phyloP scores from a whole-genome alignment of 2,113 vertebrate genomes.

The Spea multiplicata region DNA sequence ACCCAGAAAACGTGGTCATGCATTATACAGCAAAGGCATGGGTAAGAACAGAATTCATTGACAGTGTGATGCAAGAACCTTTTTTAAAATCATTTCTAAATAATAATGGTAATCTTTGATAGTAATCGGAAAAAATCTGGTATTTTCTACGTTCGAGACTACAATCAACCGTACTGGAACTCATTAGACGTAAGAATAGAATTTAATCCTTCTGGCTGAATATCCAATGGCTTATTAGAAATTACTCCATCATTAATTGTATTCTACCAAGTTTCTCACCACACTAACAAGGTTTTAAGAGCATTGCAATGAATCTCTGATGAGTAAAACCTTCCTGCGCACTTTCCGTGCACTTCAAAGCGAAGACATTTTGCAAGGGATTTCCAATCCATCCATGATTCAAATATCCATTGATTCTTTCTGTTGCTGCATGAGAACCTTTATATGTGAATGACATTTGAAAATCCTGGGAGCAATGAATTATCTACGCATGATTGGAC shows the following conservation, averaged over 20 bases:
- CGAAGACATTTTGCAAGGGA: too few species aligned
- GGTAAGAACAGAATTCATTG: too few species aligned
- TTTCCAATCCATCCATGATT: too few species aligned
- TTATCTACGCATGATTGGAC: too few species aligned
- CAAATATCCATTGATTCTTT: too few species aligned
- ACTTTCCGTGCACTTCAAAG: conserved; percentile 1
- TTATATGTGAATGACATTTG: too few species aligned
- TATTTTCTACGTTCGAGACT: conserved; percentile 53
- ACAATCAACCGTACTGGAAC: conserved; percentile 52
- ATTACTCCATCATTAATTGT: conserved; percentile 22
- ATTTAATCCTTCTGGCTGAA: conserved; percentile 54
- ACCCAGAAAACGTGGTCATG: conserved; percentile 19
- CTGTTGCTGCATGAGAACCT: not conserved
- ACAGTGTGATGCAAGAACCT: too few species aligned
- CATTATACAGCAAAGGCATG: conserved; percentile 6
- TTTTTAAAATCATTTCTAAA: conserved; percentile 42
- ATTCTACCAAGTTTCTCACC: conserved; percentile 28
- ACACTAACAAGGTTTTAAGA: conserved; percentile 21
- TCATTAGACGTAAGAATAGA: conserved; percentile 50
- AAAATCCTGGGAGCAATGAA: too few species aligned
- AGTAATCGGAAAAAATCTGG: conserved; percentile 50
- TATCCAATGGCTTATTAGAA: conserved; percentile 29
- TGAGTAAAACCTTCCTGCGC: conserved; percentile 2
- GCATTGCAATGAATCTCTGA: conserved; percentile 32
- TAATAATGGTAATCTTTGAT: conserved; percentile 51